phyloP scores from a whole-genome alignment of 2,113 vertebrate genomes.

The Zosterops borbonicus region DNA sequence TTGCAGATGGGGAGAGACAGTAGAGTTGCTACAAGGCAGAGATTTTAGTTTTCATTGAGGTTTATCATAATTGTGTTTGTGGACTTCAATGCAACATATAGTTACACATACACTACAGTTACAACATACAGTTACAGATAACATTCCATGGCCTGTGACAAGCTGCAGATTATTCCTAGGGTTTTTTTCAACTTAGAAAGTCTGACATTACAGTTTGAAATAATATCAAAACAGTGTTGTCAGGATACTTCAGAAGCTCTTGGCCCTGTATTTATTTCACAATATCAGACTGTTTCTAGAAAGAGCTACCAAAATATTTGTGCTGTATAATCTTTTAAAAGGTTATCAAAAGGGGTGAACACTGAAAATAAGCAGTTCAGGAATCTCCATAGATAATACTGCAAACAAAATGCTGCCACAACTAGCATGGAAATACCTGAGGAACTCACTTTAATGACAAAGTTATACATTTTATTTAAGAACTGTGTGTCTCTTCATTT shows the following conservation, averaged over 20 bases:
- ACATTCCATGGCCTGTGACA: not conserved
- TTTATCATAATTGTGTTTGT: not conserved
- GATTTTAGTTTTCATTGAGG: not conserved
- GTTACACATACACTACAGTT: not conserved
- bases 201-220: not conserved
- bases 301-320: not conserved
- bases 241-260: not conserved
- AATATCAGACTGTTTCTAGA: not conserved
- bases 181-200: not conserved
- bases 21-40: not conserved
- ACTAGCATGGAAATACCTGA: not conserved
- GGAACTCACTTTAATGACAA: not conserved
- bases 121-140: rapidly evolving
- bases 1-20: not conserved
- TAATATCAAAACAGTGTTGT: not conserved
- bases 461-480: not conserved
- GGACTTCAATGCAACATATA: rapidly evolving
- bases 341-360: not conserved
- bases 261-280: not conserved
- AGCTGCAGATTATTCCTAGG: not conserved
- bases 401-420: not conserved
- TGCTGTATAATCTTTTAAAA: not conserved
- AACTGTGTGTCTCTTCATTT: not conserved
- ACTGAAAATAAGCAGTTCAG: not conserved
- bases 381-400: not conserved